Percentiles rank a stretch among this genome's conserved stretches.
These are phyloP conservation scores for Phaetusa simplex DNA, from an alignment of 2,113 vertebrate genomes.

Conservation along the genomic window DNA sequence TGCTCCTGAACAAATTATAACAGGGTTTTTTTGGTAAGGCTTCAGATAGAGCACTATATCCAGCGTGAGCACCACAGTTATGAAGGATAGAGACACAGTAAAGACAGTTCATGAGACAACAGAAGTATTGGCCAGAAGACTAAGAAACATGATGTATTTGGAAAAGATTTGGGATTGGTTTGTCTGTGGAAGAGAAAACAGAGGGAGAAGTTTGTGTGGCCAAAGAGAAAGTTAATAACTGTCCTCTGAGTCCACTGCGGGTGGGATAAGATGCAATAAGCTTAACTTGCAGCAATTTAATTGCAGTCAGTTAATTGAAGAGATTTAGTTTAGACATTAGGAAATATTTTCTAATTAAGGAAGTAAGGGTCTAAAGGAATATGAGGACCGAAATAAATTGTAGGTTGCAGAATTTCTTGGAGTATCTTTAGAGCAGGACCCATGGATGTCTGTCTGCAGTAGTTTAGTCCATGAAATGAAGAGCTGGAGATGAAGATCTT, in stretches of 20 bases:
- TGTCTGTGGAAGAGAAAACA: not conserved
- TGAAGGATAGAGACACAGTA: not conserved
- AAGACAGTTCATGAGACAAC: not conserved
- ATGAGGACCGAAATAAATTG: not conserved
- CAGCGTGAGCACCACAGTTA: not conserved
- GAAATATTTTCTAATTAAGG: not conserved
- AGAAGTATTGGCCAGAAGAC: not conserved
- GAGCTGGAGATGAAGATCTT: not conserved
- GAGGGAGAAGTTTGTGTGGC: not conserved
- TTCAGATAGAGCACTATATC: not conserved
- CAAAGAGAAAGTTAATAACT: not conserved
- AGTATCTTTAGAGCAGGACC: not conserved
- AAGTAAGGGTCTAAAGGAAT: not conserved
- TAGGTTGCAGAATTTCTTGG: not conserved
- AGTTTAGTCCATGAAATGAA: not conserved
- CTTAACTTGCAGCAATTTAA: not conserved
- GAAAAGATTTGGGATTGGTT: not conserved
- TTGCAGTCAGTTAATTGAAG: not conserved
- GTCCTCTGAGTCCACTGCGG: not conserved
- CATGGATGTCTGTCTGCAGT: not conserved
- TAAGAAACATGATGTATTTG: not conserved
- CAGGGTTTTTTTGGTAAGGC: not conserved
- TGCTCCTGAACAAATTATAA: not conserved
- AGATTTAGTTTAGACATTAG: not conserved
- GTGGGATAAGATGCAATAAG: not conserved